phyloP scores from a whole-genome alignment of 2,113 vertebrate genomes.

The Cynoglossus semilaevis region DNA sequence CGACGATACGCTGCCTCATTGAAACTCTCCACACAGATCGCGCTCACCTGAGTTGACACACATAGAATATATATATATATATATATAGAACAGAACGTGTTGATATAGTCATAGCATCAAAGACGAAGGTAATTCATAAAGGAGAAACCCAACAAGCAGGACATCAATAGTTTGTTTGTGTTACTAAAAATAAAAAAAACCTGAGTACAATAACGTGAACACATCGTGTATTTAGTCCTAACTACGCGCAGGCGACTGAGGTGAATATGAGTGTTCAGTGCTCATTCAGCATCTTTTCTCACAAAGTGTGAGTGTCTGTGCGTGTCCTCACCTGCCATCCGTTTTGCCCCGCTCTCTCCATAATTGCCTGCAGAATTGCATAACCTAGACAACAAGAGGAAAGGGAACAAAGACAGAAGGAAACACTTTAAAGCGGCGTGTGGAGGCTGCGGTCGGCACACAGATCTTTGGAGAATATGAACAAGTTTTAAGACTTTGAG shows the following conservation, averaged over 20 bases:
- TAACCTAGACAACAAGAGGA: slow-evolving; percentile 83
- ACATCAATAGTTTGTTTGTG: not conserved
- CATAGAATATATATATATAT: not conserved
- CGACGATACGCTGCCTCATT: slow-evolving; percentile 93
- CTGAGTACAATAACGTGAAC: not conserved
- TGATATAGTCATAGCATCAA: not conserved
- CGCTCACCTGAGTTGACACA: slow-evolving; percentile 83
- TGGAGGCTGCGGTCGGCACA: slow-evolving; percentile 6
- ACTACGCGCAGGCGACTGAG: not conserved
- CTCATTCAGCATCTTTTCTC: slow-evolving; percentile 29
- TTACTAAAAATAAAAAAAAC: not conserved
- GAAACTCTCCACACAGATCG: slow-evolving; percentile 99
- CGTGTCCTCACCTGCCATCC: slow-evolving; percentile 94
- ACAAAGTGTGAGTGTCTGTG: slow-evolving; percentile 15
- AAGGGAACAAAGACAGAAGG: slow-evolving; percentile 8
- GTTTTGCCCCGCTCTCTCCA: slow-evolving; percentile 98
- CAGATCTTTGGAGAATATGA: not conserved
- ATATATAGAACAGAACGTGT: not conserved
- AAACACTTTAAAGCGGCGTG: slow-evolving; percentile 23
- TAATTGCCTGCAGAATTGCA: slow-evolving; percentile 98
- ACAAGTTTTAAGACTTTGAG: too few relatives aligned
- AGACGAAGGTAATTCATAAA: not conserved
- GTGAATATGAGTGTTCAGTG: not conserved
- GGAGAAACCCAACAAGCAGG: slow-evolving; percentile 4
- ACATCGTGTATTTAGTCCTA: not conserved